phyloP scores from a whole-genome alignment of 2,113 vertebrate genomes.

The Aptenodytes patagonicus region DNA sequence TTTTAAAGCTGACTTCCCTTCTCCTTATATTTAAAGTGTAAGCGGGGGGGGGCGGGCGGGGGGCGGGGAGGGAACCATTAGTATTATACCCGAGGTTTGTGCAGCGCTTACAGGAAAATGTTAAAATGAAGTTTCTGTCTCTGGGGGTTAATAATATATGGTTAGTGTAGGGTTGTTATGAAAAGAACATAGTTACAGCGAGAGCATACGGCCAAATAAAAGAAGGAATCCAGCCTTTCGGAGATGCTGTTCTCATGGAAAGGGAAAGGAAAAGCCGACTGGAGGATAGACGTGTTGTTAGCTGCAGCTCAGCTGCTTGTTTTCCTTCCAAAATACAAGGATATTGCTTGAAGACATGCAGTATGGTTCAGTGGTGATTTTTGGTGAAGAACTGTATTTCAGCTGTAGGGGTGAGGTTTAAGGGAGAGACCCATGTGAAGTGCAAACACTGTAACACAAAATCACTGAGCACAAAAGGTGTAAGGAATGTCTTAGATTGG shows the following conservation, averaged over 20 bases:
- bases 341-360: not conserved
- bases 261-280: not conserved
- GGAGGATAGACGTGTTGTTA: not conserved
- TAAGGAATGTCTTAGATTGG: accelerated
- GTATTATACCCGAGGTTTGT: not conserved
- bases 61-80: not conserved
- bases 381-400: not conserved
- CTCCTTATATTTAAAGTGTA: not conserved
- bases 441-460: not conserved
- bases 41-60: accelerated
- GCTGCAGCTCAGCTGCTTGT: not conserved
- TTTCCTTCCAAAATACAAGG: not conserved
- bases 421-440: not conserved
- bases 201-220: slow-evolving; percentile 32
- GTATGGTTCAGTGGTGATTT: not conserved
- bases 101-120: slow-evolving; percentile 2
- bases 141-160: slow-evolving; percentile 21
- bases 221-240: not conserved
- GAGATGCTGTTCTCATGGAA: slow-evolving; percentile 23
- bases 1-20: not conserved
- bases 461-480: not conserved
- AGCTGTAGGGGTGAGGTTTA: not conserved
- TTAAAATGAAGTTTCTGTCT: slow-evolving; percentile 37
- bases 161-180: not conserved
- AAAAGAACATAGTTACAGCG: slow-evolving; percentile 32